Conservation (phyloP, 2,797 vertebrate genomes). For the Phrynocephalus guinanensis region DNA sequence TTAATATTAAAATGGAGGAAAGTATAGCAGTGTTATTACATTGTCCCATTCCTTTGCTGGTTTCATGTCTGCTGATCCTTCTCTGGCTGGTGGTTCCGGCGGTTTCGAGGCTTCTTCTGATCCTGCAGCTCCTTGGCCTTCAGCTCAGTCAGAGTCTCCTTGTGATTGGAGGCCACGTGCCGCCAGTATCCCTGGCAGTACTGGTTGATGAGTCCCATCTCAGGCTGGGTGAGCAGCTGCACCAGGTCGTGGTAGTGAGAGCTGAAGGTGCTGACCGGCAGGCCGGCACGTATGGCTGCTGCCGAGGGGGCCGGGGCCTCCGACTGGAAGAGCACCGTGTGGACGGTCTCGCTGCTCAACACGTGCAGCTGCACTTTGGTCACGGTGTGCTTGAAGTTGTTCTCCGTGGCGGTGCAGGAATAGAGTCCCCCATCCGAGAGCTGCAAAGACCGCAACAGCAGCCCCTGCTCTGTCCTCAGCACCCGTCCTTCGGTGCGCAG, state of each 20-base stretch:
- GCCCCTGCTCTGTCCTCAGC: slow-evolving; percentile 92
- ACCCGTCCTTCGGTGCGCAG: slow-evolving; percentile 88
- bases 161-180: slow-evolving; percentile 81
- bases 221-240: slow-evolving; percentile 94
- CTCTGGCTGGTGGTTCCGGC: slow-evolving; percentile 91
- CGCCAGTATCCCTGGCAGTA: slow-evolving; percentile 99
- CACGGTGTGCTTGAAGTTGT: slow-evolving; percentile 96
- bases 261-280: slow-evolving; percentile 77
- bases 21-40: slow-evolving; percentile 72
- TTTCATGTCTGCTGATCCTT: slow-evolving; percentile 90
- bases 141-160: slow-evolving; percentile 82
- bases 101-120: slow-evolving; percentile 95
- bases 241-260: slow-evolving; percentile 96
- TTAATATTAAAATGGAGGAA: slow-evolving; percentile 82
- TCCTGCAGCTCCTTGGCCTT: slow-evolving; percentile 91
- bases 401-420: slow-evolving; percentile 97
- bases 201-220: slow-evolving; percentile 98
- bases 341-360: slow-evolving; percentile 89
- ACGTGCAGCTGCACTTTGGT: slow-evolving; percentile 93
- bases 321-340: slow-evolving; percentile 82
- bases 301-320: slow-evolving; percentile 59
- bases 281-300: slow-evolving; percentile 53
- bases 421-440: slow-evolving; percentile 90
- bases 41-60: slow-evolving; percentile 61
- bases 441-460: slow-evolving; percentile 94